Evolutionary conservation across 2,888 invertebrate genomes (phyloP).

Genomic region (Falcaria lacertinaria): DNA sequence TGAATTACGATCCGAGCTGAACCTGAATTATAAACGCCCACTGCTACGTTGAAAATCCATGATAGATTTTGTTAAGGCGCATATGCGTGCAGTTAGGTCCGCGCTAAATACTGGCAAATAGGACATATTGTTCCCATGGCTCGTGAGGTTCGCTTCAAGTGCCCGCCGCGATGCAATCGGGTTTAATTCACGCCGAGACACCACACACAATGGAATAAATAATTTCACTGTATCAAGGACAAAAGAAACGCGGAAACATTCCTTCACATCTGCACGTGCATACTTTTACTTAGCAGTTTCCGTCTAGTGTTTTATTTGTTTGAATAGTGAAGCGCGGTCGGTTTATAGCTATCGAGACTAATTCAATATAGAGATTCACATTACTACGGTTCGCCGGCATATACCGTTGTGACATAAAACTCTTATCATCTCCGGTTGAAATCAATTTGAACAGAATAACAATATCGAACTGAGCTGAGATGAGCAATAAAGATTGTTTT

Average conservation of each 20-base stretch:
- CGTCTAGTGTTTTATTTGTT: slow-evolving; percentile 28
- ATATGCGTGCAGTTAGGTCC: slow-evolving; percentile 14
- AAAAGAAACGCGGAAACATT: slow-evolving; percentile 46
- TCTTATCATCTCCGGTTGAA: slow-evolving; percentile 59
- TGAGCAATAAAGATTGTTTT: slow-evolving; percentile 63
- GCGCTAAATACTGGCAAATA: slow-evolving; percentile 28
- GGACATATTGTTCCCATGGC: slow-evolving; percentile 34
- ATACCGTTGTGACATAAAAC: slow-evolving; percentile 66
- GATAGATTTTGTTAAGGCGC: not conserved
- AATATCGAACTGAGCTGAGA: slow-evolving; percentile 58
- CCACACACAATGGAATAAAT: slow-evolving; percentile 40
- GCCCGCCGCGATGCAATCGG: slow-evolving; percentile 41
- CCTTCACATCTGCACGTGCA: slow-evolving; percentile 32
- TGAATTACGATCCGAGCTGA: not conserved
- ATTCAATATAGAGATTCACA: slow-evolving; percentile 63
- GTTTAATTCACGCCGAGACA: slow-evolving; percentile 30
- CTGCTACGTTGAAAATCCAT: not conserved
- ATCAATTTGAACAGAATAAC: slow-evolving; percentile 59
- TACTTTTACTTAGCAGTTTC: slow-evolving; percentile 42
- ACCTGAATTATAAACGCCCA: not conserved
- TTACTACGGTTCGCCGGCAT: slow-evolving; percentile 46
- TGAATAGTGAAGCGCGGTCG: slow-evolving; percentile 37
- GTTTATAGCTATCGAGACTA: slow-evolving; percentile 41
- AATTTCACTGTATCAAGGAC: slow-evolving; percentile 39
- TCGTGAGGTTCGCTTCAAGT: slow-evolving; percentile 29